These are phyloP conservation scores for Synanceia verrucosa DNA, from an alignment of 2,797 vertebrate genomes.

Conservation along the genomic window DNA sequence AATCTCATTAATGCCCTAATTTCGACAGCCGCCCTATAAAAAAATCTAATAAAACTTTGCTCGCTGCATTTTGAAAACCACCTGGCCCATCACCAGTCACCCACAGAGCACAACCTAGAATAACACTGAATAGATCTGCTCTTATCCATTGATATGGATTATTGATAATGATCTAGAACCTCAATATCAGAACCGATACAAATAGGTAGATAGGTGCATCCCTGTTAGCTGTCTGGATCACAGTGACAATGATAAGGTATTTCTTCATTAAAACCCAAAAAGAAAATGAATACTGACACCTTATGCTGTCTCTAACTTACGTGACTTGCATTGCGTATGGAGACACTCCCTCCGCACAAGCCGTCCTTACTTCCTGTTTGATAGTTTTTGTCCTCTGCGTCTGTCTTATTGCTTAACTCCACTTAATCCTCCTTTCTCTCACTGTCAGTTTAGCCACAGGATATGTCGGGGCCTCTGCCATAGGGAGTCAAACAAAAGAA, in stretches of 20 bases:
- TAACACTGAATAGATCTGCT: too few species aligned
- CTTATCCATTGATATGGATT: too few species aligned
- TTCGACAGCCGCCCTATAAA: too few species aligned
- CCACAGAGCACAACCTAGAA: too few species aligned
- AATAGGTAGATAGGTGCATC: too few species aligned
- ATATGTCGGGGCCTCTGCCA: constrained; percentile 1
- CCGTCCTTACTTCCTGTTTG: constrained; percentile 3
- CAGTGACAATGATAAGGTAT: neutral
- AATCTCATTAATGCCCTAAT: too few species aligned
- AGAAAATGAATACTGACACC: neutral
- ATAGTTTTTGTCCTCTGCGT: constrained; percentile 17
- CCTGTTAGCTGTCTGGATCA: too few species aligned
- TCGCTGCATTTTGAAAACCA: too few species aligned
- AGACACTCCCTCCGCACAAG: neutral
- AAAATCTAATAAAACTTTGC: too few species aligned
- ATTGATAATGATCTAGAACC: too few species aligned
- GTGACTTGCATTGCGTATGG: neutral
- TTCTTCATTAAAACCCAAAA: neutral
- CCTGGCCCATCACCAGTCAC: too few species aligned
- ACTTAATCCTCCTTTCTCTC: constrained; percentile 14
- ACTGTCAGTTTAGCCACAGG: constrained; percentile 22
- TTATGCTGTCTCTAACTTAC: neutral
- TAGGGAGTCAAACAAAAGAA: constrained; percentile 28
- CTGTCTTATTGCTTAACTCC: constrained; percentile 22
- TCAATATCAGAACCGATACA: too few species aligned